Percentiles rank a stretch among this genome's conserved stretches.
phyloP scores from a whole-genome alignment of 2,888 invertebrate genomes.

The Neuroscelio doddi region DNA sequence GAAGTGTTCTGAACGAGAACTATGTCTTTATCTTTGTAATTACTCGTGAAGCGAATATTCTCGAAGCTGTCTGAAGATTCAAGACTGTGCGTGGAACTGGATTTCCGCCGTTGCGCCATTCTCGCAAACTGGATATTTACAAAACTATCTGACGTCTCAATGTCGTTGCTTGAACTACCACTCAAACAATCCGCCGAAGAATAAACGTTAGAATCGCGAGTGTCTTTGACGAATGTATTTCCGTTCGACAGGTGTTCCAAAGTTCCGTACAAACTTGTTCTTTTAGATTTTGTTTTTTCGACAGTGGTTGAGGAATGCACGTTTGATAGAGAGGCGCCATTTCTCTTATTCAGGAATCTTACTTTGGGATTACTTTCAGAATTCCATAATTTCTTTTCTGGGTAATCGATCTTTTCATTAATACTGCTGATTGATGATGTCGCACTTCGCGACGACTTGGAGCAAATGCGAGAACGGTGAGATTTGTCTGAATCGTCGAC shows the following conservation, averaged over 20 bases:
- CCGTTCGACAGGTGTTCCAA: conserved; percentile 16
- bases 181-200: conserved; percentile 55
- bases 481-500: conserved; percentile 10
- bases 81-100: conserved; percentile 58
- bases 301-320: conserved; percentile 45
- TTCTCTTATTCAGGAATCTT: conserved; percentile 44
- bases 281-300: too few relatives aligned
- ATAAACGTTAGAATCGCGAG: conserved; percentile 38
- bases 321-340: conserved; percentile 44
- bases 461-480: conserved; percentile 9
- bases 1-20: conserved; percentile 2
- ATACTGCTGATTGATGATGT: conserved; percentile 54
- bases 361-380: conserved; percentile 7
- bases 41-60: conserved; percentile 51
- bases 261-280: conserved; percentile 21
- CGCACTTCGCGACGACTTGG: conserved; percentile 43
- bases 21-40: too few relatives aligned
- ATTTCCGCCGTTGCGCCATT: conserved; percentile 48
- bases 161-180: conserved; percentile 60
- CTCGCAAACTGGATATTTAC: conserved; percentile 62
- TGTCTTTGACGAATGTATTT: conserved; percentile 29
- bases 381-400: conserved; percentile 12
- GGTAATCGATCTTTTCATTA: conserved; percentile 22
- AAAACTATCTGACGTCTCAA: conserved; percentile 64
- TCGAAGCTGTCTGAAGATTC: conserved; percentile 61